Conservation (phyloP, 1,140 invertebrate genomes). For the Hylaeus anthracinus region DNA sequence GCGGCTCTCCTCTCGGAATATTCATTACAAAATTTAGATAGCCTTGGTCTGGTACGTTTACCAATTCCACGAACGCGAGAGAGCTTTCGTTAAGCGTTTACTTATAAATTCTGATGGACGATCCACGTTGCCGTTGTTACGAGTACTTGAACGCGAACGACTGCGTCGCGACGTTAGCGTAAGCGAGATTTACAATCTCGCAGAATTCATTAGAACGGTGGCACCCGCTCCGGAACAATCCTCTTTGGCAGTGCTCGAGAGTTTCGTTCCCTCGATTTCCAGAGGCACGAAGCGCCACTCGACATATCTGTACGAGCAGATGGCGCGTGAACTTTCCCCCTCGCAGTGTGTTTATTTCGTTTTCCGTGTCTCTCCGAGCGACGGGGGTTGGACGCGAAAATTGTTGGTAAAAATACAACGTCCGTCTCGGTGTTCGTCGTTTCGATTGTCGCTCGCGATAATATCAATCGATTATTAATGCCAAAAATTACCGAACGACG, state of each 20-base stretch:
- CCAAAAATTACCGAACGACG: neutral
- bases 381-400: neutral
- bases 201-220: conserved; percentile 35
- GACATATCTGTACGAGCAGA: conserved; percentile 23
- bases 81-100: neutral
- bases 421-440: no score
- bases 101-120: neutral
- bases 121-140: neutral
- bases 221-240: conserved; percentile 13
- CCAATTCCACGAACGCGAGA: no score
- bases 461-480: conserved; percentile 5
- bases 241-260: neutral
- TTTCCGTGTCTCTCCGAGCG: neutral
- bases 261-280: neutral
- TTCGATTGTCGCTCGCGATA: neutral
- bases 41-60: no score
- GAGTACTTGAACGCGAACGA: neutral
- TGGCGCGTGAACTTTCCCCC: conserved; percentile 29
- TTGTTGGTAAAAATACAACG: conserved; percentile 3
- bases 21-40: no score
- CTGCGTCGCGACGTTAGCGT: neutral
- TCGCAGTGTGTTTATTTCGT: conserved; percentile 17
- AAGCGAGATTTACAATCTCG: neutral
- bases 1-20: no score
- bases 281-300: neutral